Evolutionary conservation across 1,140 invertebrate genomes (phyloP).

Genomic region (Panulirus ornatus): DNA sequence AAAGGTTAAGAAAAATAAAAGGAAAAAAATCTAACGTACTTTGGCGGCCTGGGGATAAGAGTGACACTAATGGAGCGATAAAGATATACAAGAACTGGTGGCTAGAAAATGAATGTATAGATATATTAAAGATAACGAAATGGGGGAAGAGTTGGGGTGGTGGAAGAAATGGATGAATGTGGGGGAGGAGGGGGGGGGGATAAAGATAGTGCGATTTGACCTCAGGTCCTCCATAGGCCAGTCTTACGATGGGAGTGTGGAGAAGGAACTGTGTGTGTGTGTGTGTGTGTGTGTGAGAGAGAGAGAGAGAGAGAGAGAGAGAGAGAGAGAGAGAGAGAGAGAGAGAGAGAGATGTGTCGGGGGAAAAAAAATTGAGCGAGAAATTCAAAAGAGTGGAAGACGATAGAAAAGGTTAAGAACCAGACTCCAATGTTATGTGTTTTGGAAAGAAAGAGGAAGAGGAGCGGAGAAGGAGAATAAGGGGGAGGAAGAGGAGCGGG

Average conservation of each 20-base stretch:
- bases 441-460: background rate
- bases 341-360: no score
- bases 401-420: background rate
- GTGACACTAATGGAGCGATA: background rate
- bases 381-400: background rate
- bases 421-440: background rate
- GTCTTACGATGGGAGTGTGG: no score
- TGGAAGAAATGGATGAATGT: background rate
- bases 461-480: background rate
- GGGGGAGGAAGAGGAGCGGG: background rate
- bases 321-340: background rate
- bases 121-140: background rate
- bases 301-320: background rate
- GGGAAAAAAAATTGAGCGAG: background rate
- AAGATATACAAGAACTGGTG: background rate
- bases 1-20: no score
- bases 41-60: background rate
- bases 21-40: no score
- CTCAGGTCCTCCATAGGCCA: no score
- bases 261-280: no score
- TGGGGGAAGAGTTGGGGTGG: background rate
- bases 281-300: no score
- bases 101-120: background rate
- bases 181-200: background rate
- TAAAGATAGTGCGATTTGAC: background rate